phyloP scores from a whole-genome alignment of 2,888 invertebrate genomes.

The Trachelus tabidus region DNA sequence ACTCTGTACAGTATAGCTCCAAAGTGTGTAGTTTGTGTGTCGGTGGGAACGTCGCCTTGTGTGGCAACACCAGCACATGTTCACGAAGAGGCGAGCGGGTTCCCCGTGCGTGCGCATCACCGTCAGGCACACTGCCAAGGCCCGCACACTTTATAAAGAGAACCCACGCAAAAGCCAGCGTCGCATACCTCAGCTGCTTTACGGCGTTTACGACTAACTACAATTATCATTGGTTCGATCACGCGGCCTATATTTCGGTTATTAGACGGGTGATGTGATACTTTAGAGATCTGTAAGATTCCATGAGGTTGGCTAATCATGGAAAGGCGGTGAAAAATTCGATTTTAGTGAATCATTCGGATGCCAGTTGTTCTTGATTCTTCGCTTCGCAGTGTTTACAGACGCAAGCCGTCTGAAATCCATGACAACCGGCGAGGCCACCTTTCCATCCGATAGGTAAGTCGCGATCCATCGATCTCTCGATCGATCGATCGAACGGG shows the following conservation, averaged over 20 bases:
- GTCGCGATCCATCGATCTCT: background rate
- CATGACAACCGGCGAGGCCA: background rate
- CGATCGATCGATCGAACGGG: background rate
- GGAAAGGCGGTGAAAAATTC: background rate
- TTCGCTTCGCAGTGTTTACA: background rate
- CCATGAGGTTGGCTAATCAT: background rate
- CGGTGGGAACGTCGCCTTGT: background rate
- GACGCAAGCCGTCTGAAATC: background rate
- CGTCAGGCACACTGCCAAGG: background rate
- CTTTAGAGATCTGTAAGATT: background rate
- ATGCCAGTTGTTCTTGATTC: background rate
- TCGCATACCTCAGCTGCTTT: slow-evolving; percentile 46
- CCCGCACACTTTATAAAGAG: slow-evolving; percentile 34
- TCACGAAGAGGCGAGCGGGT: background rate
- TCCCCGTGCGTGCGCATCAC: background rate
- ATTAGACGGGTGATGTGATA: slow-evolving; percentile 14
- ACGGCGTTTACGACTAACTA: slow-evolving; percentile 13
- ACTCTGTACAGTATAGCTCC: background rate
- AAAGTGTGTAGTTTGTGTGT: background rate
- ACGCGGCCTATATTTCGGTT: background rate
- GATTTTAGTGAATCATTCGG: background rate
- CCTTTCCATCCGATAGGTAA: background rate
- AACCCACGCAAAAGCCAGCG: slow-evolving; percentile 46
- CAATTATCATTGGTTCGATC: slow-evolving; percentile 13
- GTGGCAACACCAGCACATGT: background rate